These are phyloP conservation scores for Gisinianus flammeolus DNA, from an alignment of 2,888 invertebrate genomes.

Conservation along the genomic window DNA sequence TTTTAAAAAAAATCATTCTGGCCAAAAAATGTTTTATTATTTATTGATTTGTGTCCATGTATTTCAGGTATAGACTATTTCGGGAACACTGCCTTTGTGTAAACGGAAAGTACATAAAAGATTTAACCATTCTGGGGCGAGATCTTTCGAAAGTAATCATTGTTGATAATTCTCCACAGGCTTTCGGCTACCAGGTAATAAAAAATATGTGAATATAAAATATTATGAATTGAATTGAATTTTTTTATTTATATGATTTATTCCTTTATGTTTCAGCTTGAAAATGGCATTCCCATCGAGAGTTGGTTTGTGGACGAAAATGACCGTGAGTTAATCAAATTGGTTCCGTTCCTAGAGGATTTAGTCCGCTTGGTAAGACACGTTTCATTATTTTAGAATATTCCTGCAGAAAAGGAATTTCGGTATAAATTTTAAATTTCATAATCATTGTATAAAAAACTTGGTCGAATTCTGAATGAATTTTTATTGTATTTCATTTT, in stretches of 20 bases:
- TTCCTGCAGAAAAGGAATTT: background rate
- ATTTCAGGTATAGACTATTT: conserved; percentile 77
- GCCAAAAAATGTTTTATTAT: background rate
- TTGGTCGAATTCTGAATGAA: background rate
- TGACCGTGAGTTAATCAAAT: conserved; percentile 87
- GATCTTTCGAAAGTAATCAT: conserved; percentile 88
- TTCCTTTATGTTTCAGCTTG: conserved; percentile 70
- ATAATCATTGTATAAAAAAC: background rate
- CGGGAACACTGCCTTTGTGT: conserved; percentile 95
- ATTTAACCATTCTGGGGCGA: conserved; percentile 87
- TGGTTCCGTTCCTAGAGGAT: conserved; percentile 89
- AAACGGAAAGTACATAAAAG: conserved; percentile 96
- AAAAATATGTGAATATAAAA: background rate
- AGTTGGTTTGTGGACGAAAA: conserved; percentile 93
- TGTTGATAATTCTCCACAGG: conserved; percentile 88
- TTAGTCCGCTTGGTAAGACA: conserved; percentile 76
- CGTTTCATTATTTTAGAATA: background rate
- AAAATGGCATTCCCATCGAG: conserved; percentile 96
- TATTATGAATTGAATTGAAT: background rate
- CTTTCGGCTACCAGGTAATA: conserved; percentile 85
- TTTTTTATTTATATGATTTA: background rate
- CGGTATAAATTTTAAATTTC: background rate
- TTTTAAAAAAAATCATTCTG: background rate
- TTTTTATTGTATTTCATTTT: background rate
- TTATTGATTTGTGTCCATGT: background rate